These are phyloP conservation scores for Meriones unguiculatus DNA, from an alignment of 2,113 vertebrate genomes.

Conservation along the genomic window DNA sequence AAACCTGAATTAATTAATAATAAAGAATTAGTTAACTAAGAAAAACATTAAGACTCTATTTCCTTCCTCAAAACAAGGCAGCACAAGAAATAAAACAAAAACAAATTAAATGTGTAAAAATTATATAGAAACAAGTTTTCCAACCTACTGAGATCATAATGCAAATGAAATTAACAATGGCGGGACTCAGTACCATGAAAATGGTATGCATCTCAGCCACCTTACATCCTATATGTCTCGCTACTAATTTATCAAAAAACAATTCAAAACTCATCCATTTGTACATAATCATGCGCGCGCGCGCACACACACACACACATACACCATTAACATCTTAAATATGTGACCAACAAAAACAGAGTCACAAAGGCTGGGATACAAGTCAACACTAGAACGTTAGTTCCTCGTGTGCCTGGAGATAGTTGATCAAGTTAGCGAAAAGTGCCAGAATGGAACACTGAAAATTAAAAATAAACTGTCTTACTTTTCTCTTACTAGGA, in stretches of 20 bases:
- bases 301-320: not conserved
- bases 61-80: conserved; percentile 36
- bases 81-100: not conserved
- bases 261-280: not conserved
- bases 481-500: not conserved
- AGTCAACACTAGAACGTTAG: not conserved
- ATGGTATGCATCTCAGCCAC: not conserved
- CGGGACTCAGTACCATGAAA: too few species aligned
- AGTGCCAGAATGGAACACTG: not conserved
- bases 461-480: conserved; percentile 8
- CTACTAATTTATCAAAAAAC: not conserved
- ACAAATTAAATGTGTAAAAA: not conserved
- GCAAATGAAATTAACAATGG: not conserved
- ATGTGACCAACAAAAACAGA: not conserved
- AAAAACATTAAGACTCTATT: conserved; percentile 33
- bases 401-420: not conserved
- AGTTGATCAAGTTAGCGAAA: not conserved
- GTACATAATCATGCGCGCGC: not conserved
- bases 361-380: not conserved
- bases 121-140: not conserved
- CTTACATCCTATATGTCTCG: not conserved
- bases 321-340: not conserved
- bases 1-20: conserved; percentile 2
- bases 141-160: not conserved
- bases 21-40: not conserved